Base-by-base conservation (phyloP, 2,797 vertebrate genomes). In the Pelochelys cantorii region DNA sequence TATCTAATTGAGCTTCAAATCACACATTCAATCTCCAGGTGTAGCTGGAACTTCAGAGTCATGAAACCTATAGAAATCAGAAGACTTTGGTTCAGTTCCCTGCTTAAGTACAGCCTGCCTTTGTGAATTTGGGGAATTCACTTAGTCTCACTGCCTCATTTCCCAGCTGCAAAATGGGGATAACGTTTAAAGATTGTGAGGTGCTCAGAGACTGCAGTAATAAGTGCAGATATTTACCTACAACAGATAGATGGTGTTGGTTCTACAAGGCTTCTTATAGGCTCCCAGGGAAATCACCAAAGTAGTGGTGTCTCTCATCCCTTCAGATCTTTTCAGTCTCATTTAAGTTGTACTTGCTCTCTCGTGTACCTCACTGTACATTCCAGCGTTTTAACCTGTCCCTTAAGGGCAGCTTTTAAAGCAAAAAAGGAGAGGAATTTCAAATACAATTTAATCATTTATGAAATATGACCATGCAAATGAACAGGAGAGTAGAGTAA, bases 381-480 rank as follows among this genome's bases (percentile, higher is more conserved):
- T 79, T 22, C 2, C 18, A 57, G 4, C 85, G 14, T 74, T 87
- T 88, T 25, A 68, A 29, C 5, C 25, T 79, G 7, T 7, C 71
- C 52, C 87, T 85, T 7, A 86, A 74, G 88, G 10, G 3, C 68
- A 11, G 1, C 14, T 90, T 94, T 87, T 86, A 87, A 95, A 53
- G 2, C 60, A 27, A 7, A 87, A 42, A 84, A 89, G 15, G 1
- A 27, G 13, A 20, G 2, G 1, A n/a, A 60, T 89, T 92, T 79
- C 31, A 5, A 18, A 57, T 95, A 71, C 15, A 10, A 53, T 78
- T 90, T 85, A 1, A 11, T 92, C 54, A 57, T 83, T 92, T 0
- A 5, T 57, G 10, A 80, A 82, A 83, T 20, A 86, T 88, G 53
- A 79, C 68, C 87, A 81, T 84, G 20, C 7, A 90, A 87, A 79